These are phyloP conservation scores for Oscheius sp. DNA, from an alignment of 1,140 invertebrate species.

Conservation along the genomic window DNA sequence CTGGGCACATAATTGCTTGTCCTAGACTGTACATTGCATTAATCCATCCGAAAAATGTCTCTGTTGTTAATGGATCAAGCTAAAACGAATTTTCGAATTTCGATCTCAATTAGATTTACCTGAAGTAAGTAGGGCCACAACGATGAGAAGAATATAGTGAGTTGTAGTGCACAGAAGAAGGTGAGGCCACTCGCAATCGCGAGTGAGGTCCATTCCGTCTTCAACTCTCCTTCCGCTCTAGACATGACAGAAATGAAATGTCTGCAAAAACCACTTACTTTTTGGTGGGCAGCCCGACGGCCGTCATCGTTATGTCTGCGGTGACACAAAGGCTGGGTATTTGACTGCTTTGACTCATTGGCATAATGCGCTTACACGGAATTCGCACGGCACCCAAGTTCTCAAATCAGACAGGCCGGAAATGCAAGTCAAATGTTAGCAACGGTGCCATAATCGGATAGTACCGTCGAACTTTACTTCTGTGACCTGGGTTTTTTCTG, in stretches of 20 bases:
- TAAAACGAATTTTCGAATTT: not conserved
- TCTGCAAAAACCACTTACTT: not conserved
- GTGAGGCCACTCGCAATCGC: not conserved
- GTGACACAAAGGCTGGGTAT: not conserved
- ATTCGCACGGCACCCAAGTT: not conserved
- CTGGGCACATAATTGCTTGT: conserved; percentile 20
- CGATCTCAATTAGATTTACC: not conserved
- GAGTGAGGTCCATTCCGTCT: conserved; percentile 8
- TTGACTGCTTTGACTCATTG: not conserved
- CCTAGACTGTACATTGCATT: conserved; percentile 32
- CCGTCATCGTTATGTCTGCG: not conserved
- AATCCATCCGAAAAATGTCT: conserved; percentile 26
- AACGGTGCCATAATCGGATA: no score
- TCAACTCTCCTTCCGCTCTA: conserved; percentile 2
- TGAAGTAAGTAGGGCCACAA: conserved; percentile 29
- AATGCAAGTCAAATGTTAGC: no score
- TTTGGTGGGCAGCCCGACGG: not conserved
- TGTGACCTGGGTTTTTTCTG: no score
- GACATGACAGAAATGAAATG: not conserved
- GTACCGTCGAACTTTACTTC: no score
- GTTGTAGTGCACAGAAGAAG: conserved; percentile 16
- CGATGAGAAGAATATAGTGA: conserved; percentile 26
- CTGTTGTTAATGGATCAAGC: conserved; percentile 11
- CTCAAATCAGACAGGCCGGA: no score
- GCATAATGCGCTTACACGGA: not conserved